phyloP scores from a whole-genome alignment of 1,140 invertebrate genomes.

The Macrotrachela quadricornifera region DNA sequence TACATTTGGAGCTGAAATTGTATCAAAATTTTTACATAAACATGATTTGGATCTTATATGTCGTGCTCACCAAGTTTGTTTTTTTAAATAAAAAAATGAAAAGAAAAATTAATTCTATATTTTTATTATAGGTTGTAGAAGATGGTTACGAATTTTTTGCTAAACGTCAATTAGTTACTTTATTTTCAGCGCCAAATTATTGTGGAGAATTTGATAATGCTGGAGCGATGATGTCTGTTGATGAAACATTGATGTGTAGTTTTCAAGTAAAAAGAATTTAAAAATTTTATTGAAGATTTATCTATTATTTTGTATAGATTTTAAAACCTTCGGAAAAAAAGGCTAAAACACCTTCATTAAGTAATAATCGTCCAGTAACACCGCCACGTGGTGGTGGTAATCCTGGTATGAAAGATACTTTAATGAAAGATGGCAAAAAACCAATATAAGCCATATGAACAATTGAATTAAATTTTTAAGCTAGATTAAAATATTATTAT shows the following conservation, averaged over 20 bases:
- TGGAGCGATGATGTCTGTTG: constrained; percentile 98
- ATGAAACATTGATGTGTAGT: constrained; percentile 97
- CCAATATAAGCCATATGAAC: too few species aligned
- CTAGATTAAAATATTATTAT: too few species aligned
- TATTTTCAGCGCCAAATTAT: constrained; percentile 90
- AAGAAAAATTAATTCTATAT: too few species aligned
- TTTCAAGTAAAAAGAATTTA: constrained; percentile 36
- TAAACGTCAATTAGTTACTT: constrained; percentile 81
- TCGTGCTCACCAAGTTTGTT: constrained; percentile 36
- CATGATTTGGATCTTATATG: constrained; percentile 38
- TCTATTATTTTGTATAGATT: background rate
- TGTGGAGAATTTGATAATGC: constrained; percentile 99
- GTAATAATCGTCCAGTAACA: constrained; percentile 2
- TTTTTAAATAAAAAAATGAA: too few species aligned
- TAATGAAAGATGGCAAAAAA: too few species aligned
- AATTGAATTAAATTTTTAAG: too few species aligned
- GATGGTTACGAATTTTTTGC: constrained; percentile 98
- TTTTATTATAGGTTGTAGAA: constrained; percentile 44
- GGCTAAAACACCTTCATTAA: constrained; percentile 29
- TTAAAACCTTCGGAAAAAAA: constrained; percentile 9
- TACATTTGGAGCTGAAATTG: constrained; percentile 38
- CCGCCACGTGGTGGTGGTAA: constrained; percentile 1
- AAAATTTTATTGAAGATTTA: background rate
- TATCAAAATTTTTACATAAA: constrained; percentile 38
- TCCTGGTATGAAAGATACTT: too few species aligned